Percentiles rank a stretch among this genome's conserved stretches.
Conservation (phyloP, 2,113 vertebrate species). For the Labrus mixtus region DNA sequence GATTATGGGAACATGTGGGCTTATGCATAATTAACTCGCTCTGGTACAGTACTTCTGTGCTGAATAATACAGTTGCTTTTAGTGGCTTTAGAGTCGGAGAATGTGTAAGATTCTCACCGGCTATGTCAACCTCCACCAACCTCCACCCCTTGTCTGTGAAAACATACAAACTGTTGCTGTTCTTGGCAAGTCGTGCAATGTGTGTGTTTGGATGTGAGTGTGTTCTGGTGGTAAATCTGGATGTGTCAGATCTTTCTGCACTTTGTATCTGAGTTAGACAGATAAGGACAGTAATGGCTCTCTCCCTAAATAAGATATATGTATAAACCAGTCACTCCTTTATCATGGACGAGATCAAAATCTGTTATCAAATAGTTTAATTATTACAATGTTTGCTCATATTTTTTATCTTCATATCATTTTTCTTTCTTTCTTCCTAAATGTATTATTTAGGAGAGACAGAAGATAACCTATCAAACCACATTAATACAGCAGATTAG, state of each 20-base stretch:
- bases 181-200: conserved; percentile 12
- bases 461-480: no score
- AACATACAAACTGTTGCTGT: conserved; percentile 51
- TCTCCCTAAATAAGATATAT: neutral
- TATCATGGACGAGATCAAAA: no score
- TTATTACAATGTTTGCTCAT: no score
- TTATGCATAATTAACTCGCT: conserved; percentile 81
- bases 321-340: neutral
- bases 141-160: conserved; percentile 1
- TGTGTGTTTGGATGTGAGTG: conserved; percentile 11
- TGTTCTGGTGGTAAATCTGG: neutral
- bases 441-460: no score
- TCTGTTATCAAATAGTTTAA: no score
- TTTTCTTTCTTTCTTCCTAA: no score
- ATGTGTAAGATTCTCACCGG: conserved; percentile 57
- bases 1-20: conserved; percentile 83
- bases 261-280: neutral
- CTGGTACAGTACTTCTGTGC: conserved; percentile 60
- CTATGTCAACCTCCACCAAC: conserved; percentile 15
- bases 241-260: neutral
- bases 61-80: conserved; percentile 83
- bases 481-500: no score
- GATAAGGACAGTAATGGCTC: neutral
- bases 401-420: no score
- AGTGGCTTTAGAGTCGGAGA: conserved; percentile 67